These are phyloP conservation scores for Chrysina gloriosa DNA, from an alignment of 2,888 invertebrate genomes.

Conservation along the genomic window DNA sequence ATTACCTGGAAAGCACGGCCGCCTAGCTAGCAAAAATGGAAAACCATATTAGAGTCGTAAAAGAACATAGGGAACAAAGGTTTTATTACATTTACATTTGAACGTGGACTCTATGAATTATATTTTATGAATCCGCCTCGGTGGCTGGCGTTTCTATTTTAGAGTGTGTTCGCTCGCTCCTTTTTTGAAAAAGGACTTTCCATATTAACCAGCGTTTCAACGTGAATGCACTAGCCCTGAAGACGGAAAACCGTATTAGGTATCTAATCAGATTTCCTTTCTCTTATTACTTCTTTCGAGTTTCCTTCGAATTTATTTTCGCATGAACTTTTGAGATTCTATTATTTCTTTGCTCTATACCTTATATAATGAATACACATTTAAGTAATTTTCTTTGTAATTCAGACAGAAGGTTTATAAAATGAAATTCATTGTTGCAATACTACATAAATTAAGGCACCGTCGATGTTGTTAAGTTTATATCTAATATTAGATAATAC, in stretches of 20 bases:
- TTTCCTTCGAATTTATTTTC: too few species aligned
- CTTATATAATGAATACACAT: too few species aligned
- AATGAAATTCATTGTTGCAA: too few species aligned
- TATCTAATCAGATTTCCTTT: background rate
- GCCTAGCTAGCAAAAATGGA: background rate
- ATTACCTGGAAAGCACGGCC: background rate
- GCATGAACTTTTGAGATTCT: too few species aligned
- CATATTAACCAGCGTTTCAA: background rate
- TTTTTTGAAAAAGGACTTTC: background rate
- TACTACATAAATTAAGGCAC: too few species aligned
- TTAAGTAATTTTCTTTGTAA: too few species aligned
- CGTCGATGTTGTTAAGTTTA: too few species aligned
- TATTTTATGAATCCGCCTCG: slow-evolving; percentile 11
- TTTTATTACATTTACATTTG: slow-evolving; percentile 27
- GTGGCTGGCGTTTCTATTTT: slow-evolving; percentile 2
- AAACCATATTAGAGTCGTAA: slow-evolving; percentile 17
- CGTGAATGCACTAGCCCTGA: background rate
- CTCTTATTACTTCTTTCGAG: too few species aligned
- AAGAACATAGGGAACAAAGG: slow-evolving; percentile 26
- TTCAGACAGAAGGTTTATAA: too few species aligned
- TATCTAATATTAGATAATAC: too few species aligned
- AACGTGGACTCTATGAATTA: slow-evolving; percentile 28
- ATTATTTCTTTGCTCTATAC: too few species aligned
- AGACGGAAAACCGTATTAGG: background rate
- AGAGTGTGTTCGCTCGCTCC: background rate